Conservation (phyloP, 1,140 invertebrate species). For the Drosophila cardini region DNA sequence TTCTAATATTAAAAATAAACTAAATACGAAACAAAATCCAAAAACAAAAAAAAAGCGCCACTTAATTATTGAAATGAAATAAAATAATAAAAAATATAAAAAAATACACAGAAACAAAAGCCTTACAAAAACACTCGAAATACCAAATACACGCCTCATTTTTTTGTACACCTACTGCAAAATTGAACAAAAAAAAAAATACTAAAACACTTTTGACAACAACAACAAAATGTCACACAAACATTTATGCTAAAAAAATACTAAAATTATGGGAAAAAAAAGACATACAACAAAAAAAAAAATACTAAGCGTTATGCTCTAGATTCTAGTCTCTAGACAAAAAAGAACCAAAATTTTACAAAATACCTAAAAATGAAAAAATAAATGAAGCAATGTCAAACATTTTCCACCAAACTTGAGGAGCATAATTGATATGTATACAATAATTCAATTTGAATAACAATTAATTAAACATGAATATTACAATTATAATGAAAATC, state of each 20-base stretch:
- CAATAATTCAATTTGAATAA: constrained; percentile 34
- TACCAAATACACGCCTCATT: constrained; percentile 58
- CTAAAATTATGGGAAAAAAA: constrained; percentile 7
- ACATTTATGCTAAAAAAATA: constrained; percentile 12
- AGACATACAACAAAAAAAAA: constrained; percentile 24
- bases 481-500: constrained; percentile 18
- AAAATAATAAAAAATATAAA: constrained; percentile 32
- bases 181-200: constrained; percentile 7
- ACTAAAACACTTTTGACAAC: constrained; percentile 36
- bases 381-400: constrained; percentile 58
- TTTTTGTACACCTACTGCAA: constrained; percentile 60
- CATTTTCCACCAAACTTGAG: constrained; percentile 75
- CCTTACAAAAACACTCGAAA: constrained; percentile 65
- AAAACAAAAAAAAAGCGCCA: constrained; percentile 42
- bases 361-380: constrained; percentile 42
- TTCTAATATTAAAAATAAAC: constrained; percentile 31
- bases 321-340: constrained; percentile 62
- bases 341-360: constrained; percentile 79
- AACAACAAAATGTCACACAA: constrained; percentile 25
- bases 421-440: constrained; percentile 30
- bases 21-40: constrained; percentile 35
- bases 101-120: constrained; percentile 49
- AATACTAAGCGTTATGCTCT: constrained; percentile 67
- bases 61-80: constrained; percentile 58
- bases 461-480: constrained; percentile 1